Evolutionary conservation across 2,797 vertebrate species (phyloP), one percentile per base, ranked within the genome.

Genomic region (Poecilia gillii): DNA sequence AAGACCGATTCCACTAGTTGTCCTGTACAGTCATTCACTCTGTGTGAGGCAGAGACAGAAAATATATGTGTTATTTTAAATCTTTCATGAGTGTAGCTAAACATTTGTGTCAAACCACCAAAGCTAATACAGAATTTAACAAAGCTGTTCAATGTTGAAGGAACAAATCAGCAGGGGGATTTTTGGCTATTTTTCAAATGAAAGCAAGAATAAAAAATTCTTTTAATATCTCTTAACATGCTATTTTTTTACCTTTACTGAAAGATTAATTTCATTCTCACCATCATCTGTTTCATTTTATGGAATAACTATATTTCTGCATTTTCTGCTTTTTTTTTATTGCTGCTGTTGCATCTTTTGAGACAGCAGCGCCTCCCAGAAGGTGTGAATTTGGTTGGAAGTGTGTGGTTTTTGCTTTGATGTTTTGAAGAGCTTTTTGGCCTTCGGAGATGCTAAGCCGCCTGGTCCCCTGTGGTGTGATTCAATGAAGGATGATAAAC

Each of bases 331-430:
- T 41, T 77, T 28, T 55, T 14, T 23, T 33, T 4, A 43, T 5
- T 23, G 53, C 55, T 76, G 55, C 41, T 70, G 72, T 45, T 80
- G 78, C 74, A 73, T 87, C 62, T 76, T 78, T 46, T 55, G 76
- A 59, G 76, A 81, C 66, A 25, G 23, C 5, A 1, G 33, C 55
- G 74, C 20, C 79, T 77, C 64, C 18, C 2, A 49, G 83, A 80
- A 84, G 70, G 72, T 25, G 62, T 55, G 81, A 76, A 77, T 87
- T 57, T 84, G 12, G 66, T 82, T 88, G 84, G 80, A 79, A 83
- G 88, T 76, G 12, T 31, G 80, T 46, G 75, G 66, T 81, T 70
- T 89, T 92, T 89, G 80, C 91, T 95, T 92, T 95, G 93, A 94
- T 93, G 91, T 89, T 53, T 59, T 77, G 85, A 90, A 81, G 88